Conservation (phyloP, 1,140 invertebrate species). For the Acromyrmex heyeri region DNA sequence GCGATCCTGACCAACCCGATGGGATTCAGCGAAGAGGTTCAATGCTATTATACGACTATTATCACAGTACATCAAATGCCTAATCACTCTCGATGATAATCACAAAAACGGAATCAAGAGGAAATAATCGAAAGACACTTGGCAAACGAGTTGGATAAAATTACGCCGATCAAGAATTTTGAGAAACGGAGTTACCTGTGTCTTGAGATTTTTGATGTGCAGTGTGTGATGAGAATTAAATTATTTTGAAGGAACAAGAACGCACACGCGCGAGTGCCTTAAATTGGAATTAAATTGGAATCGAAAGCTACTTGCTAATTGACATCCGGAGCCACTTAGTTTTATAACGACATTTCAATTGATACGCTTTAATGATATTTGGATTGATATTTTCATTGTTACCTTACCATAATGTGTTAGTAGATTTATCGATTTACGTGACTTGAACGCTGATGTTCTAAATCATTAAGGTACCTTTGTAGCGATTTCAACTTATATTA, state of each 20-base stretch:
- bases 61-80: not conserved
- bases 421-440: conserved; percentile 8
- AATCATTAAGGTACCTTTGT: not conserved
- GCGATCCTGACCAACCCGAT: conserved; percentile 28
- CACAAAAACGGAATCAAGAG: not conserved
- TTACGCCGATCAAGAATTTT: not conserved
- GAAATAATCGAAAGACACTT: not conserved
- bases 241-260: not conserved
- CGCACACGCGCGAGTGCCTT: not conserved
- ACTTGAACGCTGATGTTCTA: not conserved
- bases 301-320: not conserved
- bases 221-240: not conserved
- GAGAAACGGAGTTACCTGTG: not conserved
- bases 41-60: not conserved
- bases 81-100: not conserved
- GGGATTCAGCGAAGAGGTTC: not conserved
- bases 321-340: not conserved
- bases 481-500: not conserved
- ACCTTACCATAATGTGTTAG: not conserved
- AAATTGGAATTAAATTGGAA: not conserved
- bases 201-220: not conserved
- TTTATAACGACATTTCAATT: not conserved
- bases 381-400: not conserved
- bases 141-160: not conserved
- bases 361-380: conserved; percentile 25